Percentiles rank a stretch among this genome's conserved stretches.
phyloP scores from a whole-genome alignment of 2,888 invertebrate genomes.

The Scaptomyza parva region DNA sequence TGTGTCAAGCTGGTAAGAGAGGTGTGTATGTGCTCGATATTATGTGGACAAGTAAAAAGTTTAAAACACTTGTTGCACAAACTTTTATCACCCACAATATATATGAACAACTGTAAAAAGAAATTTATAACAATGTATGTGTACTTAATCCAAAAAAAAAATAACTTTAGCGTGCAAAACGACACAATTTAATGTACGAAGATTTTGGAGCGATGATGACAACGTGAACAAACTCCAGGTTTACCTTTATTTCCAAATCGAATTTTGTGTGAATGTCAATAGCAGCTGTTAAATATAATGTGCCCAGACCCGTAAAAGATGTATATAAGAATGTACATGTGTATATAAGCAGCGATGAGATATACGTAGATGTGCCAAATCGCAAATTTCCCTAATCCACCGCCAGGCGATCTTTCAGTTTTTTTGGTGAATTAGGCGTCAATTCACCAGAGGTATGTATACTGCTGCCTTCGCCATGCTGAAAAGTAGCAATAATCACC shows the following conservation, averaged over 20 bases:
- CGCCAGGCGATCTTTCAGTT: too few relatives aligned
- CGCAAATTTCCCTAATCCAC: too few relatives aligned
- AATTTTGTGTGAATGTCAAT: slow-evolving; percentile 33
- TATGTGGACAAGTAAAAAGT: slow-evolving; percentile 52
- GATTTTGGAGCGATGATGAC: slow-evolving; percentile 68
- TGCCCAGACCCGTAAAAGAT: slow-evolving; percentile 2
- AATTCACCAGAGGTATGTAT: too few relatives aligned
- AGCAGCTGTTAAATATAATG: slow-evolving; percentile 30
- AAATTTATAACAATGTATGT: slow-evolving; percentile 28
- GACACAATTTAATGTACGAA: slow-evolving; percentile 46
- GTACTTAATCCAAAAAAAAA: slow-evolving; percentile 41
- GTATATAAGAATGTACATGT: too few relatives aligned
- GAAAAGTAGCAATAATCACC: too few relatives aligned
- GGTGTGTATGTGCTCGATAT: slow-evolving; percentile 30
- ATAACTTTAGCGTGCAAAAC: slow-evolving; percentile 53
- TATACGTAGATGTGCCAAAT: too few relatives aligned
- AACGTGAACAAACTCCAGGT: slow-evolving; percentile 71
- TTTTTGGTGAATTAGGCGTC: too few relatives aligned
- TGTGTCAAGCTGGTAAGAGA: slow-evolving; percentile 52
- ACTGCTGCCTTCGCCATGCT: too few relatives aligned
- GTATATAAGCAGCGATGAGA: too few relatives aligned
- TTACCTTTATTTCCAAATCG: slow-evolving; percentile 32
- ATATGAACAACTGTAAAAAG: slow-evolving; percentile 20
- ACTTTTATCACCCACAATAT: slow-evolving; percentile 23
- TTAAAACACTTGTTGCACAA: slow-evolving; percentile 70